Base-by-base conservation (phyloP, 2,888 invertebrate genomes). In the Hybos culiciformis region DNA sequence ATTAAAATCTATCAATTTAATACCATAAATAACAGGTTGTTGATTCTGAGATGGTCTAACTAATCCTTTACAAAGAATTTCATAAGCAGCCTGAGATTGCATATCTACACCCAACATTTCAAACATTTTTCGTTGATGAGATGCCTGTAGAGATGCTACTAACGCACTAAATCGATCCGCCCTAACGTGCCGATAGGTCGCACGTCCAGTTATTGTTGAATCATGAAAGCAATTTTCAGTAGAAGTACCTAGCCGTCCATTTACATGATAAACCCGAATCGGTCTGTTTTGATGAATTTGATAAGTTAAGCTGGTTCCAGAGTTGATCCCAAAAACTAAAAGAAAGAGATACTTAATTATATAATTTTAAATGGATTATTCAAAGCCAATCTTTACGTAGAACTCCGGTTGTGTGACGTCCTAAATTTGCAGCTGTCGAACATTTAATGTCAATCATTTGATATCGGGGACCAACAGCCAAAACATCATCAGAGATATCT, bases 51-150 rank as follows among this genome's bases (percentile, higher is more conserved):
- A 68, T 0, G 96, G 92, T 44, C 92, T 70, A 4, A 94, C 73
- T 0, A 81, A 71, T 1, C 97, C 96, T 61, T 80, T 69, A 1
- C 77, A 70, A 7, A 93, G 93, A 45, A 96, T 57, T 44, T 96
- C 88, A 63, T 88, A 97, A 9, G 91, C 91, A 34, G 81, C 76
- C 64, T 96, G 87, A 32, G 87, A 87, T 54, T 87, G 79, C 47
- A 85, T 71, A 59, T 87, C 80, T 0, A 94, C 75, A 19, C 91
- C 91, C 51, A 77, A 74, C 34, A 79, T 58, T 51, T 84, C 75
- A 61, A 79, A 90, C 83, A 91, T 86, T 58, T 82, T 77, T 50
- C 74, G 78, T 60, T 91, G 92, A 65, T 92, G 88, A 5, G 82
- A 75, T 1, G 88, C 80, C 64, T 94, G 90, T 65, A 88, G 77